Percentiles rank a stretch among this genome's conserved stretches.
phyloP scores from a whole-genome alignment of 2,113 vertebrate genomes.

The Turdus rufiventris region DNA sequence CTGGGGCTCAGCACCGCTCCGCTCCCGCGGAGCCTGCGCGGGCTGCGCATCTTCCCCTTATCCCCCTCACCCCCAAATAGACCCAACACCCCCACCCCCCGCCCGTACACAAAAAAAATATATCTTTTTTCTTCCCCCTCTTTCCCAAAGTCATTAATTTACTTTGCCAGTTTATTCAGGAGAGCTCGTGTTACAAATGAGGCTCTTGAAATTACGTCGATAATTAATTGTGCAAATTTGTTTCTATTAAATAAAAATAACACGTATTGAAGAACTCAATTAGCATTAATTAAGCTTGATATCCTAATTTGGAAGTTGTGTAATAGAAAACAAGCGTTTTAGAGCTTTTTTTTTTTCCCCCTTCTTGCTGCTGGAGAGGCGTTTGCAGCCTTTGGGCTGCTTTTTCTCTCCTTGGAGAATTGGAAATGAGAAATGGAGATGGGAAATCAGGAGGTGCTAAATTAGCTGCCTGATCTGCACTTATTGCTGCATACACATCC shows the following conservation, averaged over 20 bases:
- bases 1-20: neutral
- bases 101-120: neutral
- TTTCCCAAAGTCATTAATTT: slow-evolving; percentile 75
- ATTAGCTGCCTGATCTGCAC: slow-evolving; percentile 99
- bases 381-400: slow-evolving; percentile 94
- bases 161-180: slow-evolving; percentile 76
- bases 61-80: neutral
- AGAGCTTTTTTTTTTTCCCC: slow-evolving; percentile 67
- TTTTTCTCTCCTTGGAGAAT: slow-evolving; percentile 92
- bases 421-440: slow-evolving; percentile 99
- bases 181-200: slow-evolving; percentile 88
- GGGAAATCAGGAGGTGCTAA: slow-evolving; percentile 99
- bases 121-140: neutral
- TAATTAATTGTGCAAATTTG: slow-evolving; percentile 99
- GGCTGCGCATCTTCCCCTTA: neutral
- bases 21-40: neutral
- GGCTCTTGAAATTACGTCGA: slow-evolving; percentile 96
- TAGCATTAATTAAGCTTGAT: slow-evolving; percentile 99
- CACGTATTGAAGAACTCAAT: slow-evolving; percentile 99
- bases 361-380: slow-evolving; percentile 85
- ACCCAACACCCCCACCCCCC: neutral
- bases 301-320: slow-evolving; percentile 99
- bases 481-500: slow-evolving; percentile 98
- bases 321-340: slow-evolving; percentile 98
- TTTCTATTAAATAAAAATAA: slow-evolving; percentile 99